A percentile compares a stretch with the other conserved stretches of the same genome.
phyloP scores from a whole-genome alignment of 1,140 invertebrate species.

The Drosophila insularis region DNA sequence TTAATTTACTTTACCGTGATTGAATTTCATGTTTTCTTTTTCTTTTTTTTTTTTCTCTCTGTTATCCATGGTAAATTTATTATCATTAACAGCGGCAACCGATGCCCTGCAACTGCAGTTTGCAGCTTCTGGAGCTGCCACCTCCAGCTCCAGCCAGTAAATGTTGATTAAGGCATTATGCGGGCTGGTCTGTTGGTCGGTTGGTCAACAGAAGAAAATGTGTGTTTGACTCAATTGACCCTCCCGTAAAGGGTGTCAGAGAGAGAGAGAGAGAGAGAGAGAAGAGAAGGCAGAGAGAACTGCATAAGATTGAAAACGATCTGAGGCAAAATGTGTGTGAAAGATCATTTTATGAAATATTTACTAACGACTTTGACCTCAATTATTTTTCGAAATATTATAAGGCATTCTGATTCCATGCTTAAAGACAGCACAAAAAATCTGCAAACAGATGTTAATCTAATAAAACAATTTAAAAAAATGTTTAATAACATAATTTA shows the following conservation, averaged over 20 bases:
- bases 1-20: conserved; percentile 73
- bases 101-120: not conserved
- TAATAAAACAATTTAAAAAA: too few species aligned
- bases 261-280: too few species aligned
- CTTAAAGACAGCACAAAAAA: too few species aligned
- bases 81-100: conserved; percentile 59
- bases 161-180: conserved; percentile 76
- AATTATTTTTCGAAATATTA: too few species aligned
- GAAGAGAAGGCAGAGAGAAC: not conserved
- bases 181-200: conserved; percentile 56
- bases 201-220: conserved; percentile 51
- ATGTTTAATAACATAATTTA: too few species aligned
- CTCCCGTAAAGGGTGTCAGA: not conserved
- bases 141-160: conserved; percentile 42
- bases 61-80: conserved; percentile 74
- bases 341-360: too few species aligned
- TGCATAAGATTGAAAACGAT: not conserved
- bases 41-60: conserved; percentile 48
- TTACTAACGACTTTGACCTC: too few species aligned
- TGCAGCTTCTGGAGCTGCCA: not conserved
- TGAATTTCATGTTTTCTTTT: conserved; percentile 37
- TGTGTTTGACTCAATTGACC: conserved; percentile 72
- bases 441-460: too few species aligned
- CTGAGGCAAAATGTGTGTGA: too few species aligned
- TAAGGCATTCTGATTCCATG: too few species aligned